Base-by-base conservation (phyloP, 2,888 invertebrate species). In the Diloba caeruleocephala region DNA sequence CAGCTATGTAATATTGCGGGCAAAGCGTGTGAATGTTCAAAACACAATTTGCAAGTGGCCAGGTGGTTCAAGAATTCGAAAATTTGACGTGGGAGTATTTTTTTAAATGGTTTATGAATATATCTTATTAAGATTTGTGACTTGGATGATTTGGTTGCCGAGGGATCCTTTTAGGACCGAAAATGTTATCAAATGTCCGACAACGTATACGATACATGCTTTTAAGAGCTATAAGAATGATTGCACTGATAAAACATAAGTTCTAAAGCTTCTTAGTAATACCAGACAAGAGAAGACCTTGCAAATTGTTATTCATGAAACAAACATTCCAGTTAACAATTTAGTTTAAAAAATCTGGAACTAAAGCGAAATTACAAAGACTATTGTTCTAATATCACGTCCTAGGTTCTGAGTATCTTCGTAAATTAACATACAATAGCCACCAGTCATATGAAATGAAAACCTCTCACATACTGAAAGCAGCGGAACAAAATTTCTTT, bases 371-470 rank as follows among this genome's bases (percentile, higher is more conserved):
- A 39, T 38, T 39, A 31, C 15, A 34, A 52, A 12, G n/a, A 13
- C 58, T 23, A 58, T 70, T 53, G 45, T 62, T 62, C 32, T 49
- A 43, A 33, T 21, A 46, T n/a, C 46, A 50, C 53, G 36, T 46
- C 25, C 49, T 54, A 44, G 15, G 15, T 69, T 72, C 73, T 37
- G 21, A 31, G 56, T 70, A 70, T 7, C 42, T 13, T 5, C 15
- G 25, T 17, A 48, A 5, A 67, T 70, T 73, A 32, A 34, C 74
- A 73, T 65, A 73, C 61, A 70, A 65, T 70, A 36, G 26, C 15
- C 42, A 50, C 43, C 17, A 50, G 38, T 31, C 36, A 33, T 49
- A 48, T 46, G 12, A 45, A 53, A 48, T 46, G 21, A 36, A 38
- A 45, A 39, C 37, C 14, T 19, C 10, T 38, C 21, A 10, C 31